Evolutionary conservation across 2,113 vertebrate species (phyloP).

Genomic region (Martes martes): DNA sequence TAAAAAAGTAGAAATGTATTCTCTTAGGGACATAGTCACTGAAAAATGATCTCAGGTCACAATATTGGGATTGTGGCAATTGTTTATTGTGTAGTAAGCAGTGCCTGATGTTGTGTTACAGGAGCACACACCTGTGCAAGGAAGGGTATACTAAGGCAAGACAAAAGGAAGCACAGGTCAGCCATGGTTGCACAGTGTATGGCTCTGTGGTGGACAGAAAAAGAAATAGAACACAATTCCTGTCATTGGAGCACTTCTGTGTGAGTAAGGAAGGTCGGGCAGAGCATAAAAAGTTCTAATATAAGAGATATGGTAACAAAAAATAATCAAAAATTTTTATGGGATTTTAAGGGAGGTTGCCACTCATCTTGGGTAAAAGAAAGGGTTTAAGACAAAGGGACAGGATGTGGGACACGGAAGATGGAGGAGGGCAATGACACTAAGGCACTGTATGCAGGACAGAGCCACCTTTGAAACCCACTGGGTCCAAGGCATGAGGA

Average conservation of each 20-base stretch:
- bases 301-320: too few species aligned
- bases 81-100: rapidly evolving
- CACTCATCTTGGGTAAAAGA: background rate
- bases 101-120: rapidly evolving
- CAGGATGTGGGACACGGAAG: background rate
- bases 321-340: background rate
- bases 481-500: rapidly evolving
- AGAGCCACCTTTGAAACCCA: background rate
- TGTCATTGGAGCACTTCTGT: background rate
- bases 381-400: background rate
- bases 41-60: background rate
- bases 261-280: background rate
- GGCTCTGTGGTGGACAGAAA: background rate
- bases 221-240: rapidly evolving
- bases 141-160: rapidly evolving
- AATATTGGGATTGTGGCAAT: rapidly evolving
- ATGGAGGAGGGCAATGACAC: rapidly evolving
- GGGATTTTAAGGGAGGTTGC: background rate
- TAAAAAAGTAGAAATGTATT: background rate
- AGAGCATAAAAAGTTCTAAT: background rate
- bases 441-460: rapidly evolving
- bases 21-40: background rate
- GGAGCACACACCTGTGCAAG: background rate
- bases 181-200: rapidly evolving
- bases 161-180: rapidly evolving